A percentile compares a stretch with the other conserved stretches of the same genome.
These are phyloP conservation scores for Hippasteria phrygiana DNA, from an alignment of 53 echinoderm and acorn worm species.

Conservation along the genomic window DNA sequence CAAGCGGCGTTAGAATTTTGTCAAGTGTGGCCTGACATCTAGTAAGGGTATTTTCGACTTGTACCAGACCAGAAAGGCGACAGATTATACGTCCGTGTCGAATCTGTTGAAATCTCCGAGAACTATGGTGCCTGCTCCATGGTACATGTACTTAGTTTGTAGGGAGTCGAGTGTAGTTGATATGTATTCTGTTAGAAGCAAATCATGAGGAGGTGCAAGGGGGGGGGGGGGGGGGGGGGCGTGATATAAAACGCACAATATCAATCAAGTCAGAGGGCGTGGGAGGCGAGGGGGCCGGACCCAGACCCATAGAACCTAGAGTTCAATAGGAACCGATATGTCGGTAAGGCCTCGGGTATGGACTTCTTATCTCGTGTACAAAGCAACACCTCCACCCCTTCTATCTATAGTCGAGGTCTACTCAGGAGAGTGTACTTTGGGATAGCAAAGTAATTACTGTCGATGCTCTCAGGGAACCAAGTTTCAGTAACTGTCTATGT, in stretches of 20 bases:
- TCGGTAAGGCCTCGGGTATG: neutral
- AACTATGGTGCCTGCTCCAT: constrained; percentile 41
- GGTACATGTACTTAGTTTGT: constrained; percentile 46
- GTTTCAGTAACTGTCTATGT: constrained; percentile 19
- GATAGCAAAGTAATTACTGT: constrained; percentile 18
- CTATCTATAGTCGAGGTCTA: constrained; percentile 11
- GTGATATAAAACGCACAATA: constrained; percentile 25
- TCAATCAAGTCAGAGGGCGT: constrained; percentile 2
- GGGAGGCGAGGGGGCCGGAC: constrained; percentile 41
- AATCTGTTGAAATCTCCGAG: constrained; percentile 59
- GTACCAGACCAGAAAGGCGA: constrained; percentile 47
- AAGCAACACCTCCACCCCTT: constrained; percentile 22
- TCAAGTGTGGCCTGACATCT: constrained; percentile 39
- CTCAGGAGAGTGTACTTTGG: constrained; percentile 6
- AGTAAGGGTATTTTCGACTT: constrained; percentile 59
- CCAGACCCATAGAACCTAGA: constrained; percentile 34
- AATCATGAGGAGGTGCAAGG: constrained; percentile 18
- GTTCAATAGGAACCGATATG: constrained; percentile 34
- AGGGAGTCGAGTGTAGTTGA: constrained; percentile 51
- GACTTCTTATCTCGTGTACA: neutral
- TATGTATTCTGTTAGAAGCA: constrained; percentile 11
- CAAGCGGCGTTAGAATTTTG: constrained; percentile 15
- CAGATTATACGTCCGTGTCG: constrained; percentile 40
- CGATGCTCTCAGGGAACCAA: no score
- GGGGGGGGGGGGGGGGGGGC: constrained; percentile 19